Conservation (phyloP, 2,113 vertebrate species). For the Poeciliopsis turrubarensis region DNA sequence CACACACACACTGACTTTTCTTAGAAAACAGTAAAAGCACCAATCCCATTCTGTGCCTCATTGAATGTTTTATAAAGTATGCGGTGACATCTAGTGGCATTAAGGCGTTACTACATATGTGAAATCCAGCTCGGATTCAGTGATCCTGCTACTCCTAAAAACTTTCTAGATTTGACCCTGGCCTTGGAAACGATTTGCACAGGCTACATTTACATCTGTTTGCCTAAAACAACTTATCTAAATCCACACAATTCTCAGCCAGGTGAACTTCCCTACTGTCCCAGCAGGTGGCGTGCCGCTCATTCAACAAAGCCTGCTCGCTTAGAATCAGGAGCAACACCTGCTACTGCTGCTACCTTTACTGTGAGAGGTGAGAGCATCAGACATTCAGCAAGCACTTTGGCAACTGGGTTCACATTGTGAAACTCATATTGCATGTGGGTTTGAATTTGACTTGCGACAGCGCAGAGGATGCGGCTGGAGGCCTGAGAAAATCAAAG, state of each 20-base stretch:
- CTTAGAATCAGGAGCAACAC: constrained; percentile 89
- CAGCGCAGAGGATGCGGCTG: neutral
- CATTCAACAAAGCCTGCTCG: constrained; percentile 79
- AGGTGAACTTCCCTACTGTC: neutral
- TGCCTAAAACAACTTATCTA: neutral
- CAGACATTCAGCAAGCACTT: neutral
- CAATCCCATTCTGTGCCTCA: neutral
- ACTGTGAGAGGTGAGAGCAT: constrained; percentile 87
- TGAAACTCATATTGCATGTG: neutral
- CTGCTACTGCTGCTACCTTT: constrained; percentile 96
- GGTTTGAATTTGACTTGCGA: neutral
- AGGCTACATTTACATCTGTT: neutral
- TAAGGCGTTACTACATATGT: constrained; percentile 10
- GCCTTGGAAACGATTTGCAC: neutral
- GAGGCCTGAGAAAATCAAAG: neutral
- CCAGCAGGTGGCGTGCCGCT: constrained; percentile 85
- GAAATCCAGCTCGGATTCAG: neutral
- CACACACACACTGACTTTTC: neutral
- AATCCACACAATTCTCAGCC: neutral
- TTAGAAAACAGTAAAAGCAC: neutral
- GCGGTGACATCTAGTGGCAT: constrained; percentile 49
- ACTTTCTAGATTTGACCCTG: neutral
- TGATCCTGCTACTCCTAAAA: neutral
- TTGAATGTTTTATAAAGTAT: neutral
- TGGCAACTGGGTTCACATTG: neutral